Evolutionary conservation across 2,797 vertebrate genomes (phyloP), one percentile per base, ranked within the genome.

Genomic region (Siniperca obscura): DNA sequence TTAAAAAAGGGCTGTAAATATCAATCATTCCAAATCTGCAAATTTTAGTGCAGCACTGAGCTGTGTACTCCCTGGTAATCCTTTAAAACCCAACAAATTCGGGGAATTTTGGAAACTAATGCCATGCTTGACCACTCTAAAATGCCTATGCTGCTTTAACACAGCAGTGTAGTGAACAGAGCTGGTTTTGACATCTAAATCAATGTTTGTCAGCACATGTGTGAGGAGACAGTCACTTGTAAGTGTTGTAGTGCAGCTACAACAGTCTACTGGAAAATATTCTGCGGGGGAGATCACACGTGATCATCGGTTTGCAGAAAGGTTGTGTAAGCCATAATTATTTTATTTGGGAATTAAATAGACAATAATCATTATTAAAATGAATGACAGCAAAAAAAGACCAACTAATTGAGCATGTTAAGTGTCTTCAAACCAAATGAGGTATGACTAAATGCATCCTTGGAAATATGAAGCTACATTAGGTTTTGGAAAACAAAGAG

Each of bases 391-490:
- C 40, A 66, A 90, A 91, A 93, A 89, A 79, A 90, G 82, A 94
- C 80, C 81, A 85, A 85, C 87, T 94, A 94, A 95, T 90, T 92
- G 87, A 90, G 85, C 87, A 16, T 90, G 89, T 88, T 87, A 86
- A 92, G 89, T 92, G 78, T 93, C 81, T 89, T 92, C 84, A 90
- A 86, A 91, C 70, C 91, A 92, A 94, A 95, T 94, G 89, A 92
- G 90, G 82, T 89, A 90, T 92, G 91, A 94, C 91, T 92, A 93
- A 94, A 93, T 74, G 82, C 86, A 88, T 93, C 89, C 88, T 84
- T 83, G 81, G 82, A 91, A 91, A 94, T 84, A 85, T 74, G 70
- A 90, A 88, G 76, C 81, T 46, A 68, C 65, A 74, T 86, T 89
- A 83, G 68, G 50, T 81, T 84, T 79, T 27, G 44, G 74, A 74